Evolutionary conservation across 2,888 invertebrate genomes (phyloP).

Genomic region (Schizaphis graminum): DNA sequence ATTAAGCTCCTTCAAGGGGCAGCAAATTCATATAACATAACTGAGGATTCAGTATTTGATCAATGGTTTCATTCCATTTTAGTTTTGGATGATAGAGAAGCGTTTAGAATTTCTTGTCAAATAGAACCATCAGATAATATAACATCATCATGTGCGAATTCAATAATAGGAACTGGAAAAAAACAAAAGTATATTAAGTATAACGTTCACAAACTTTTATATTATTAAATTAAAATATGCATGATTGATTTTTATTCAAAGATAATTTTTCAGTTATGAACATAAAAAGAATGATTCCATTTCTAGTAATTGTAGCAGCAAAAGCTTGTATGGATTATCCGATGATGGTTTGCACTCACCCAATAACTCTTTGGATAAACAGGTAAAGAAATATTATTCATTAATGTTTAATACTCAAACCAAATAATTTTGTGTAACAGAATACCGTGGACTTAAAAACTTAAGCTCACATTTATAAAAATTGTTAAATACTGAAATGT

Average conservation of each 20-base stretch:
- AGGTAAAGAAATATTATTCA: conserved; percentile 68
- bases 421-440: too few species aligned
- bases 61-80: conserved; percentile 95
- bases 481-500: too few species aligned
- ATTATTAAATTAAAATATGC: background rate
- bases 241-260: conserved; percentile 17
- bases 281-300: conserved; percentile 93
- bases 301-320: conserved; percentile 89
- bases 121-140: conserved; percentile 77
- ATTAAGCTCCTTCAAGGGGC: conserved; percentile 96
- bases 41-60: conserved; percentile 89
- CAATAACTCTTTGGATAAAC: conserved; percentile 83
- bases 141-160: conserved; percentile 39
- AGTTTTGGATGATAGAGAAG: conserved; percentile 92
- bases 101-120: conserved; percentile 89
- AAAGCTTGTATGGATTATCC: conserved; percentile 70
- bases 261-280: conserved; percentile 71
- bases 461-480: too few species aligned
- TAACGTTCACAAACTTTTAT: background rate
- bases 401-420: background rate
- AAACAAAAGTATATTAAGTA: conserved; percentile 41
- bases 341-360: conserved; percentile 79
- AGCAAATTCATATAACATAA: conserved; percentile 93
- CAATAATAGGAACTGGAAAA: conserved; percentile 27
- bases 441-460: too few species aligned